Percentiles rank a stretch among this genome's conserved stretches.
Evolutionary conservation across 2,797 vertebrate species (phyloP).

Genomic region (Morelia viridis): DNA sequence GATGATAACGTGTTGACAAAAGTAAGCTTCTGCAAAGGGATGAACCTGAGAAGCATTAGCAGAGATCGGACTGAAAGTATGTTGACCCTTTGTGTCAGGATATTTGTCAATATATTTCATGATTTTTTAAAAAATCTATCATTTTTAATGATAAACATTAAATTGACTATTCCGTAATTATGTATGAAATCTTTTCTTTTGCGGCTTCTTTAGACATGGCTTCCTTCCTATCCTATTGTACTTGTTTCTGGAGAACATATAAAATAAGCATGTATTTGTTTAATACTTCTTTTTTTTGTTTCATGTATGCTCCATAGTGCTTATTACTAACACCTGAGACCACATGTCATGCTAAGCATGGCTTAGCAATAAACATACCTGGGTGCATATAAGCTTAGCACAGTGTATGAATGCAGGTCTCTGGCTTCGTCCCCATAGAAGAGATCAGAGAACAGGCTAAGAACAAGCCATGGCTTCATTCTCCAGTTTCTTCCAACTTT

Average conservation of each 20-base stretch:
- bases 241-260: neutral
- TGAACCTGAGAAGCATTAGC: neutral
- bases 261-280: neutral
- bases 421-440: too few species aligned
- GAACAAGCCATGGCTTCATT: too few species aligned
- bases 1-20: too few species aligned
- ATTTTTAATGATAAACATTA: neutral
- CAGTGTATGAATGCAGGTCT: too few species aligned
- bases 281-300: neutral
- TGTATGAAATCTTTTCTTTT: neutral
- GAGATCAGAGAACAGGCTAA: too few species aligned
- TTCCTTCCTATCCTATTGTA: neutral
- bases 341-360: too few species aligned
- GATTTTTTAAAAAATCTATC: neutral
- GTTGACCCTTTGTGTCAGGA: neutral
- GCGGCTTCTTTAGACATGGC: neutral
- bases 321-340: neutral
- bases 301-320: neutral
- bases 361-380: too few species aligned
- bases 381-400: too few species aligned
- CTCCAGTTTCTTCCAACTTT: too few species aligned
- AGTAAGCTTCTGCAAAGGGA: too few species aligned
- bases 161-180: neutral
- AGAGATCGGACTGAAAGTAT: neutral
- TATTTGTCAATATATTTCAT: neutral